A percentile compares a stretch with the other conserved stretches of the same genome.
These are phyloP conservation scores for Stegophylla sp. DNA, from an alignment of 2,888 invertebrate genomes.

Conservation along the genomic window DNA sequence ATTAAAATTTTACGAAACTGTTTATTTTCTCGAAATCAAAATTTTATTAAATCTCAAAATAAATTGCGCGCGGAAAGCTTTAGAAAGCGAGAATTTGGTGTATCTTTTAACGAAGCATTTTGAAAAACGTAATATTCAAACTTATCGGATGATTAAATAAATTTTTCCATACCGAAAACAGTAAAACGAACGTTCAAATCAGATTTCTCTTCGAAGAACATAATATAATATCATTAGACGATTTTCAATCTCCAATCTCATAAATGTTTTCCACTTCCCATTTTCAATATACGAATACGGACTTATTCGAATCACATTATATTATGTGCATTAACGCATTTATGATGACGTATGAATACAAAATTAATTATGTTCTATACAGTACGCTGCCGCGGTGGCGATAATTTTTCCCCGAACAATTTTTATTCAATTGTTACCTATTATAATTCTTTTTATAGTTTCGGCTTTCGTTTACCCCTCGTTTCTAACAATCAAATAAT, in stretches of 20 bases:
- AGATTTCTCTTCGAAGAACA: conserved; percentile 40
- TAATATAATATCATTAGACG: conserved; percentile 42
- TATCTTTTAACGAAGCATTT: too few relatives aligned
- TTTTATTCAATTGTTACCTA: conserved; percentile 5
- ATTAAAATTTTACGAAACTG: too few relatives aligned
- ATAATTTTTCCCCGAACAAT: background rate
- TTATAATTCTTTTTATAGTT: background rate
- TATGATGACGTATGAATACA: background rate
- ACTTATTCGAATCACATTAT: conserved; percentile 3
- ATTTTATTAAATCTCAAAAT: too few relatives aligned
- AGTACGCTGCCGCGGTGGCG: too few relatives aligned
- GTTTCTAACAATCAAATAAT: conserved; percentile 13
- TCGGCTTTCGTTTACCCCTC: background rate
- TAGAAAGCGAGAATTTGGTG: too few relatives aligned
- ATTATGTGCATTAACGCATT: conserved; percentile 10
- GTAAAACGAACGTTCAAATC: background rate
- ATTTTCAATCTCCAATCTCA: conserved; percentile 30
- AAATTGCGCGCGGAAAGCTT: too few relatives aligned
- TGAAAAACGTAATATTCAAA: too few relatives aligned
- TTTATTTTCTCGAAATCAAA: too few relatives aligned
- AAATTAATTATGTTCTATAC: conserved; percentile 10
- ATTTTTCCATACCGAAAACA: background rate
- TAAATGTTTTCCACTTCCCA: conserved; percentile 6
- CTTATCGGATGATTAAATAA: too few relatives aligned
- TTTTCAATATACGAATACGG: background rate